Base-by-base conservation (phyloP, 1,140 invertebrate species). In the Calephelis virginiensis region DNA sequence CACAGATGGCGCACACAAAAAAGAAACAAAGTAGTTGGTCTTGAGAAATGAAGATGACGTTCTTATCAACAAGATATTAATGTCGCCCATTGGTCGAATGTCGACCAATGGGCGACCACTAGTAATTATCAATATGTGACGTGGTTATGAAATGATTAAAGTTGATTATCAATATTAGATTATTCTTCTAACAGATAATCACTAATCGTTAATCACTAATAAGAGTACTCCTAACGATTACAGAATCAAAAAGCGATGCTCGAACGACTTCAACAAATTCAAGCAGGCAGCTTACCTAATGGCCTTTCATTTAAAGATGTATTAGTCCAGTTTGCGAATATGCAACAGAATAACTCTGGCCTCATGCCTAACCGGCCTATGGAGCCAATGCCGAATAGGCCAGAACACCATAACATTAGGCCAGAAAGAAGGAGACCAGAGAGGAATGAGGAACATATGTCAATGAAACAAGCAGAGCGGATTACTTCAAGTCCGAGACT, bases 321-420 rank as follows among this genome's bases (percentile, higher is more conserved):
- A 14, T 90, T 96, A n/a, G 93, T 96, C 5, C 94, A 96, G 77
- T 95, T 96, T 79, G 95, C 95, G 2, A 95, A 95, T 83, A 86
- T 93, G 83, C 88, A 90, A 62, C 88, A 89, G 53, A 69, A 68
- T 8, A 83, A 76, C n/a, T 45, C 79, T 0, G 77, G 78, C 0
- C 70, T 84, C 10, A 79, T 89, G 62, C 81, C 85, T 5, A 74
- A 62, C 63, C 73, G 83, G 49, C 81, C 81, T 0, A 64, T 79
- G 43, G 86, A 89, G 10, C 73, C 78, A 10, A 74, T 85, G 46
- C 67, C 77, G 8, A 78, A 69, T 17, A 68, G 85, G 43, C 80
- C 83, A 0, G 85, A 89, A 43, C 82, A 81, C 61, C 84, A 83
- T 8, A 40, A 40, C 60, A 69, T 81, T 45, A 68, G 86, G 61